phyloP scores from a whole-genome alignment of 2,888 invertebrate species.

The Dorcus hopei region DNA sequence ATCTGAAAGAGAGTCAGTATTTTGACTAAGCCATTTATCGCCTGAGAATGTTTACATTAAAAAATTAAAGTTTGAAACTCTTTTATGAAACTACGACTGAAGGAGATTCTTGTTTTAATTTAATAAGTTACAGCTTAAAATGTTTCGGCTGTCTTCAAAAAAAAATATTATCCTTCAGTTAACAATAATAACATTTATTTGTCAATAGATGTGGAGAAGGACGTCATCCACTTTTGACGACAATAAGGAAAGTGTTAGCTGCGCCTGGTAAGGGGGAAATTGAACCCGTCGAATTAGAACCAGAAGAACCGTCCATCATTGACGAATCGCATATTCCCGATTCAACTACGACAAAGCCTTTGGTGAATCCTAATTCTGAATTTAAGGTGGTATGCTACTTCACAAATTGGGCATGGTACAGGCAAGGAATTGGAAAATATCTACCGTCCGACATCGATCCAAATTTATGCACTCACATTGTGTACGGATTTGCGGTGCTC shows the following conservation, averaged over 20 bases:
- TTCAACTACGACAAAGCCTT: conserved; percentile 23
- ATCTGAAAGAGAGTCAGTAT: no score
- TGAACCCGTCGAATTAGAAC: conserved; percentile 23
- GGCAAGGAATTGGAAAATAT: conserved; percentile 77
- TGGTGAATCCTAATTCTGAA: conserved; percentile 35
- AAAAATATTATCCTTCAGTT: no score
- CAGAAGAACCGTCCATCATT: conserved; percentile 11
- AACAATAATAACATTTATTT: background rate
- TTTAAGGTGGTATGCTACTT: conserved; percentile 88
- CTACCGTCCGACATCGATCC: conserved; percentile 80
- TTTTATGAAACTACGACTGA: no score
- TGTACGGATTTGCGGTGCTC: conserved; percentile 89
- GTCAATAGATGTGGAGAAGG: conserved; percentile 70
- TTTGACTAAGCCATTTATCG: no score
- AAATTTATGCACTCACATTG: conserved; percentile 84
- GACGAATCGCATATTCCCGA: conserved; percentile 17
- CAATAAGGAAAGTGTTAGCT: conserved; percentile 71
- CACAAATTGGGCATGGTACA: conserved; percentile 94
- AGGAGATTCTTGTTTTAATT: no score
- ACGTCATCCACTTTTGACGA: conserved; percentile 72
- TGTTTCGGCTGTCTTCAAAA: no score
- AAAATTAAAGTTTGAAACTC: no score
- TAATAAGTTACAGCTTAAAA: no score
- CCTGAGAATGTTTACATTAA: no score
- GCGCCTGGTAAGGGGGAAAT: conserved; percentile 43